Conservation (phyloP, 2,113 vertebrate species). For the Sceloporus undulatus region DNA sequence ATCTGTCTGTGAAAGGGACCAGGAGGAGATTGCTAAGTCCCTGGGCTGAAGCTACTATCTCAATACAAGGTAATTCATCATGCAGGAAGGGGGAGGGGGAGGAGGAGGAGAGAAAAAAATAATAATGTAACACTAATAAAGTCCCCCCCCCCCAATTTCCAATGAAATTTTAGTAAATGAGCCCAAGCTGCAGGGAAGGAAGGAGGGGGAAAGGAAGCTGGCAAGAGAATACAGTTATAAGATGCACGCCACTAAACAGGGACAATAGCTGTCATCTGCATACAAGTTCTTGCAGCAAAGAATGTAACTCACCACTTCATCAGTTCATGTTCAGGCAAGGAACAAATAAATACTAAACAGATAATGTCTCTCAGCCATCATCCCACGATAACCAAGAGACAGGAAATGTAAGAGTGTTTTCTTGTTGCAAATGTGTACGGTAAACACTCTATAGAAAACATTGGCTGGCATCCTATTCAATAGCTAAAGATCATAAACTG, state of each 20-base stretch:
- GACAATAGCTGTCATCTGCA: slow-evolving; percentile 73
- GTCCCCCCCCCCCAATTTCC: slow-evolving; percentile 71
- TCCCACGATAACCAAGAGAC: not conserved
- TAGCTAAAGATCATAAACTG: not conserved
- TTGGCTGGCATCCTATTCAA: not conserved
- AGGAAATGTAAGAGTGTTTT: not conserved
- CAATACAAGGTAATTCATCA: slow-evolving; percentile 85
- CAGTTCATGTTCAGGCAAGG: not conserved
- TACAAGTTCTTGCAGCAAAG: slow-evolving; percentile 43
- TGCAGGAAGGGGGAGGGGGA: slow-evolving; percentile 62
- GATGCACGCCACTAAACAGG: slow-evolving; percentile 69
- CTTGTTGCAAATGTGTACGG: not conserved
- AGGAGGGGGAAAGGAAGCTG: slow-evolving; percentile 46
- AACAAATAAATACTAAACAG: not conserved
- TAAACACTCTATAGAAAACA: not conserved
- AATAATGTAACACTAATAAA: slow-evolving; percentile 85
- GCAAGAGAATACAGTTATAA: slow-evolving; percentile 62
- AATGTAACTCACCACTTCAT: not conserved
- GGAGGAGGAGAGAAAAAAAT: slow-evolving; percentile 63
- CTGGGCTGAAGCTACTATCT: slow-evolving; percentile 82
- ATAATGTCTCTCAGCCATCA: not conserved
- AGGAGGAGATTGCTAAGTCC: slow-evolving; percentile 80
- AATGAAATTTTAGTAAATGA: slow-evolving; percentile 80
- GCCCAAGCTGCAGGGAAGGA: slow-evolving; percentile 67
- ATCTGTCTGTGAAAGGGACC: slow-evolving; percentile 85